Evolutionary conservation across 2,888 invertebrate genomes (phyloP), one percentile per base, ranked within the genome.

Genomic region (Diarsia rubi): DNA sequence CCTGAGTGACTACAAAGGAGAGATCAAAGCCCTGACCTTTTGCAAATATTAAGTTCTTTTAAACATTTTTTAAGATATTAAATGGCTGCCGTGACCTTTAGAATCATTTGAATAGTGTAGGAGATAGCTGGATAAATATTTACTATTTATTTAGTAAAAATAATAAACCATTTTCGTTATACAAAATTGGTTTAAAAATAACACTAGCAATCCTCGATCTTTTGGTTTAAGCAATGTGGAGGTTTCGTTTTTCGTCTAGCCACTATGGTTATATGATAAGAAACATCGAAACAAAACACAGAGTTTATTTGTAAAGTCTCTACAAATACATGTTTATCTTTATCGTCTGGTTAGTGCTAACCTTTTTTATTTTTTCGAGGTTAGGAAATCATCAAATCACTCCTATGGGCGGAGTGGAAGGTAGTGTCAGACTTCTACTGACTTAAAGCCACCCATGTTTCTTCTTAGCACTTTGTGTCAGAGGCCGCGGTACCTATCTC

Each of bases 21-120:
- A 24, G 62, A 49, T 80, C 54, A 66, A 72, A 66, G 59, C 2
- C 16, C 59, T 73, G 67, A 73, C 73, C 84, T 75, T 81, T 75
- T 49, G 0, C 16, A 69, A 49, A 42, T 57, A 21, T 62, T 19
- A 31, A 67, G 62, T 69, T 65, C 62, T 67, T 63, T 59, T 27
- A 57, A 62, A 24, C 1, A 19, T 27, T 45, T 54, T 76, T 64
- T 31, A 19, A 68, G 31, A 73, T 80, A 74, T 80, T 27, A 81
- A 59, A 77, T 45, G 14, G n/a, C 64, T 72, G 52, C 14, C 6
- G 1, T 52, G 52, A 42, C 64, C 73, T 73, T 77, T 47, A 0
- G 3, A 45, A 45, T 31, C 12, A 63, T 49, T 75, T 49, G 37
- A 49, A 63, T 63, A 73, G 42, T 47, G 62, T 24, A 19, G 16